Base-by-base conservation (phyloP, 2,888 invertebrate genomes). In the Eilema depressum region DNA sequence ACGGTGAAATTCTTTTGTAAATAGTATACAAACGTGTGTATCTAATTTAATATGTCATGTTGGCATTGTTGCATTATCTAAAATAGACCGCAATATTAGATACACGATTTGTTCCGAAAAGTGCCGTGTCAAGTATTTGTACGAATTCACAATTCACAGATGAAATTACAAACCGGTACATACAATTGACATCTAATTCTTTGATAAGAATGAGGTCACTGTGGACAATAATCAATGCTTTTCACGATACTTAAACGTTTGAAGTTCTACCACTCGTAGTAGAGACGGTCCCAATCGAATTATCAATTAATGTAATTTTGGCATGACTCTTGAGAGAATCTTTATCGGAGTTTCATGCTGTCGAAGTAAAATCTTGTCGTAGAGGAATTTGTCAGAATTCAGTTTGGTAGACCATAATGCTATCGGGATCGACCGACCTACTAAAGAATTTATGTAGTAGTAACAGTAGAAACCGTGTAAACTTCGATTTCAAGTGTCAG, bases 11-110 rank as follows among this genome's bases (percentile, higher is more conserved):
- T 3, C 28, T 20, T 30, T 30, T 28, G 60, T 60, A 17, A 60
- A 60, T 60, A 60, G 26, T 28, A 61, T 61, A 61, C 60, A 28
- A 61, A 30, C 30, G 7, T 20, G 60, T 61, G 60, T 61, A 61
- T 61, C 60, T 28, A 61, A 61, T 61, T 61, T 30, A 10, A 61
- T 60, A 60, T 61, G 37, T 41, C 41, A 33, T 25, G 23, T 63
- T 14, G 12, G 37, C 37, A 33, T n/a, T 62, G 33, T 37, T 37
- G 23, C n/a, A 63, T 20, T 28, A 61, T 61, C 26, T 28, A n/a
- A 61, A 30, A 30, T 61, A 4, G 30, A 61, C 60, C 60, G 30
- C 28, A n/a, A 26, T 20, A 4, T 28, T 30, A 28, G 30, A 61
- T 14, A 28, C 20, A 7, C 12, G 20, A 7, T 11, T 12, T 56